Percentiles rank a stretch among this genome's conserved stretches.
Conservation (phyloP, 2,888 invertebrate genomes). For the Perdita meconis region DNA sequence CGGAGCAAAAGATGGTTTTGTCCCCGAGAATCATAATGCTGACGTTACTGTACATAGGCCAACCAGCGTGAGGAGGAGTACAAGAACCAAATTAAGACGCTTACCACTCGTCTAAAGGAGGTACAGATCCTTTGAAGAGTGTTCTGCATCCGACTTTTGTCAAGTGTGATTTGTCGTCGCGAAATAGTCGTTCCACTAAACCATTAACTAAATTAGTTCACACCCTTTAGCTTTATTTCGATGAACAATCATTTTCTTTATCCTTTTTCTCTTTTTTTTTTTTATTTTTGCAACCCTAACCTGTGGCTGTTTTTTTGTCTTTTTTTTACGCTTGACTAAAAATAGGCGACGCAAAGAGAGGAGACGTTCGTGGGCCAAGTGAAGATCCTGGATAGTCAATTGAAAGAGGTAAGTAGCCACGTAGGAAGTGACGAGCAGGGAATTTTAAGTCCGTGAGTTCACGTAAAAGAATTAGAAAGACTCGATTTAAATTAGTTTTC, state of each 20-base stretch:
- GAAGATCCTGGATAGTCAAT: conserved; percentile 94
- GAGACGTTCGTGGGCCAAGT: conserved; percentile 96
- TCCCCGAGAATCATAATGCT: conserved; percentile 58
- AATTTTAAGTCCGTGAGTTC: neutral
- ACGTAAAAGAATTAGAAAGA: neutral
- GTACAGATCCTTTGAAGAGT: conserved; percentile 86
- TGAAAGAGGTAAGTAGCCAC: conserved; percentile 94
- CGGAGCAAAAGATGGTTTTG: neutral
- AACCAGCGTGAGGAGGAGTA: conserved; percentile 99
- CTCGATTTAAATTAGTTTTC: neutral
- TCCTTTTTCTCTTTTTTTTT: neutral
- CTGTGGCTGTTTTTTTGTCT: conserved; percentile 77
- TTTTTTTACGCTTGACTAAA: conserved; percentile 83
- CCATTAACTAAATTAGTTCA: conserved; percentile 52
- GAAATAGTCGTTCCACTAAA: conserved; percentile 45
- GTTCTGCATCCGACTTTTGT: conserved; percentile 56
- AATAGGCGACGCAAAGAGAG: conserved; percentile 97
- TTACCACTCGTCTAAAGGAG: conserved; percentile 99
- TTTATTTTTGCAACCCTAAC: conserved; percentile 68
- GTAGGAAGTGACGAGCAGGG: neutral
- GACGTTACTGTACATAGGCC: conserved; percentile 88
- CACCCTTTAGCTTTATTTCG: neutral
- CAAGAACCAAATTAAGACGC: conserved; percentile 99
- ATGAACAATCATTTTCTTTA: neutral
- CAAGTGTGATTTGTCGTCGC: conserved; percentile 64